Evolutionary conservation across 2,797 vertebrate species (phyloP).

Genomic region (Picus viridis): DNA sequence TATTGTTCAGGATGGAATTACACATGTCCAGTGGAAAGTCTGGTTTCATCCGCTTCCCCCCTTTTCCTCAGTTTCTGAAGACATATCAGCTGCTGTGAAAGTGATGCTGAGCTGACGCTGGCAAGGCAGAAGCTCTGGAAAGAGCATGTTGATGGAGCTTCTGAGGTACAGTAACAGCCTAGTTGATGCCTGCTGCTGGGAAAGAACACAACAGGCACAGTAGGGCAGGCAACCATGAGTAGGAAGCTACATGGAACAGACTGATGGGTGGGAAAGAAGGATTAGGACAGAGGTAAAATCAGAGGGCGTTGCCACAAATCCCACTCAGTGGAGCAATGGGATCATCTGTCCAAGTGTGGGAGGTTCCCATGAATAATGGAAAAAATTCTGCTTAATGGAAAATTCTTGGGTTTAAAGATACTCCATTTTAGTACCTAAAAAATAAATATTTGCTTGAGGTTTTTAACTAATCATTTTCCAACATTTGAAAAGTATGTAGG

Average conservation of each 20-base stretch:
- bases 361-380: not conserved
- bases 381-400: not conserved
- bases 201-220: fast-evolving
- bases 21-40: not conserved
- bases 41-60: not conserved
- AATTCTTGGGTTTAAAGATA: not conserved
- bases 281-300: not conserved
- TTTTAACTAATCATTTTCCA: not conserved
- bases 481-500: not conserved
- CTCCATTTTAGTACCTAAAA: not conserved
- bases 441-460: not conserved
- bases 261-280: not conserved
- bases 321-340: not conserved
- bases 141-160: fast-evolving
- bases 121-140: not conserved
- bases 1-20: not conserved
- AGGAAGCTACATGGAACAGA: not conserved
- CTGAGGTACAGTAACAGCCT: not conserved
- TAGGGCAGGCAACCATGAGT: not conserved
- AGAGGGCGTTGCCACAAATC: not conserved
- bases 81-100: not conserved
- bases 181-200: not conserved
- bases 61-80: conserved; percentile 1
- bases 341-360: not conserved
- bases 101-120: not conserved